Evolutionary conservation across 1,140 invertebrate species (phyloP).

Genomic region (Frieseomelitta varia): DNA sequence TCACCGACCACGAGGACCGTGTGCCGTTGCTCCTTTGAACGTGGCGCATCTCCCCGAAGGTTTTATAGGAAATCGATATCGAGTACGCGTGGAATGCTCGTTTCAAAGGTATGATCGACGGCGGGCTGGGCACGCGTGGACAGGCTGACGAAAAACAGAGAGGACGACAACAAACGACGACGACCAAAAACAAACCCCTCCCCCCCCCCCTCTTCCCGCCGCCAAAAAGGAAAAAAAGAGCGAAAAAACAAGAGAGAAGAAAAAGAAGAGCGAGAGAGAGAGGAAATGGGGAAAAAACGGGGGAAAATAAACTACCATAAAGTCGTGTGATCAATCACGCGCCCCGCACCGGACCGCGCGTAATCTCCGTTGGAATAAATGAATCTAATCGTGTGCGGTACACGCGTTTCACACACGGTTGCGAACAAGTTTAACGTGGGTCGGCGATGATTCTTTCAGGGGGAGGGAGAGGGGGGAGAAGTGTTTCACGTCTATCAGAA

Average conservation of each 20-base stretch:
- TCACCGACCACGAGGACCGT: conserved; percentile 42
- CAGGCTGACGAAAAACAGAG: conserved; percentile 8
- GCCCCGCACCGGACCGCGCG: neutral
- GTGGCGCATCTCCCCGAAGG: conserved; percentile 43
- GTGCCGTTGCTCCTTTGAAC: conserved; percentile 43
- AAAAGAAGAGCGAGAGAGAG: neutral
- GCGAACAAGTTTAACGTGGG: neutral
- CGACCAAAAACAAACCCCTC: neutral
- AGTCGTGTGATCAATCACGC: conserved; percentile 32
- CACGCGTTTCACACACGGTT: neutral
- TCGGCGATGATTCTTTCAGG: neutral
- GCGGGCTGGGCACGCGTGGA: conserved; percentile 17
- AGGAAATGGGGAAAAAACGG: neutral
- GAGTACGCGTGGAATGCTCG: conserved; percentile 26
- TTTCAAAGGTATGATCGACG: conserved; percentile 46
- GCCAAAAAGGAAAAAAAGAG: no score
- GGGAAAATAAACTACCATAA: conserved; percentile 9
- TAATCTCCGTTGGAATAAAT: conserved; percentile 32
- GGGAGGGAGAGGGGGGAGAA: neutral
- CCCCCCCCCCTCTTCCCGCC: no score
- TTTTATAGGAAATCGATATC: conserved; percentile 55
- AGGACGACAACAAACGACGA: neutral
- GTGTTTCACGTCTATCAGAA: conserved; percentile 28
- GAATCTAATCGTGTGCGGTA: conserved; percentile 24
- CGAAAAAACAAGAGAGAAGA: neutral